phyloP scores from a whole-genome alignment of 1,140 invertebrate species.

The Lepidurus apus region DNA sequence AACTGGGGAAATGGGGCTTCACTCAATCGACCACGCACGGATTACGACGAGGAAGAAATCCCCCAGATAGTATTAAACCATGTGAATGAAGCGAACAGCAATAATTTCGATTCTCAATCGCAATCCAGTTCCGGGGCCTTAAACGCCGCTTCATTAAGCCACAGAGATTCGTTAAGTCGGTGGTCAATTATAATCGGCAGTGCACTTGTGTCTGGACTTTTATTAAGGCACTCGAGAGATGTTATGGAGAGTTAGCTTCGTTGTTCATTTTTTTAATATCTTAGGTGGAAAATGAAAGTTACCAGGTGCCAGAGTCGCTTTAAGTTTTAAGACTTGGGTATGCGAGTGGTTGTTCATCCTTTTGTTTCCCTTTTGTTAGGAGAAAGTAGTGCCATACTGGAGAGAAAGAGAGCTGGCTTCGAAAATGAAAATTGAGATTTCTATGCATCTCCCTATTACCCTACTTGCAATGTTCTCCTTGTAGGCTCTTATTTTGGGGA shows the following conservation, averaged over 20 bases:
- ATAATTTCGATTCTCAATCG: neutral
- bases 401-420: neutral
- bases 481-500: neutral
- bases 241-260: neutral
- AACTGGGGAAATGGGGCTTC: conserved; percentile 2
- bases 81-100: neutral
- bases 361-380: neutral
- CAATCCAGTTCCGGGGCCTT: conserved; percentile 15
- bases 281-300: neutral
- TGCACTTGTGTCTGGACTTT: neutral
- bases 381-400: conserved; percentile 19
- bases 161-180: neutral
- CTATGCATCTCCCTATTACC: conserved; percentile 11
- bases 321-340: neutral
- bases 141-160: conserved; percentile 7
- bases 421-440: conserved; percentile 3
- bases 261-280: neutral
- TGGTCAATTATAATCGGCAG: neutral
- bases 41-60: conserved; percentile 10
- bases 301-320: neutral
- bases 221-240: neutral
- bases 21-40: conserved; percentile 5
- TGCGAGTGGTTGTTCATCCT: neutral
- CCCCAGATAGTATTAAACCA: neutral
- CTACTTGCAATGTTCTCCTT: neutral